Percentiles rank a stretch among this genome's conserved stretches.
These are phyloP conservation scores for Eupithecia insigniata DNA, from an alignment of 2,888 invertebrate genomes.

Conservation along the genomic window DNA sequence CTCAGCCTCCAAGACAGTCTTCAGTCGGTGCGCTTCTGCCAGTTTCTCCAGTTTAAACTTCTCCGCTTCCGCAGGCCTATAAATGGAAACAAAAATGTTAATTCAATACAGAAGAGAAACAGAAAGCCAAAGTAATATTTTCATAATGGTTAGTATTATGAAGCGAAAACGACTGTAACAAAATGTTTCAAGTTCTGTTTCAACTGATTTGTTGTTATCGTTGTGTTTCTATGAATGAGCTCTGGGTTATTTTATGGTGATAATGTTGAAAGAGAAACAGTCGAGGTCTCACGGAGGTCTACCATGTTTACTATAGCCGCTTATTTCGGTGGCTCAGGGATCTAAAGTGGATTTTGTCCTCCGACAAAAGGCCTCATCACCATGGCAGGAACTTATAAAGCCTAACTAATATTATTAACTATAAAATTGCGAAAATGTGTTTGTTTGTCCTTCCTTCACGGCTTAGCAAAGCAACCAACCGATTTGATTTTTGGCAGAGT, in stretches of 20 bases:
- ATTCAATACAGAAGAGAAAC: background rate
- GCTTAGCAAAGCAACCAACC: no score
- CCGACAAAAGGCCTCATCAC: background rate
- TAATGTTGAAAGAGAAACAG: no score
- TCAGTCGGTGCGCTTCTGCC: constrained; percentile 95
- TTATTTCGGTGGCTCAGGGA: background rate
- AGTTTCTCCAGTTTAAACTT: constrained; percentile 95
- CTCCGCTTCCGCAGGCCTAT: constrained; percentile 97
- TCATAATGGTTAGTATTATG: background rate
- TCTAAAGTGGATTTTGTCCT: background rate
- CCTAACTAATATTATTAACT: no score
- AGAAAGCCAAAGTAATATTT: background rate
- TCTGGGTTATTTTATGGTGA: no score
- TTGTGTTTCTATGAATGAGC: no score
- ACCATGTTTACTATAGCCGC: background rate
- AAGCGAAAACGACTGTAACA: no score
- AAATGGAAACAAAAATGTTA: background rate
- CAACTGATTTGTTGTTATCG: no score
- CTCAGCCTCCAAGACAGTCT: constrained; percentile 96
- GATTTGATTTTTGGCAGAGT: no score
- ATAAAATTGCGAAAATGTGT: no score
- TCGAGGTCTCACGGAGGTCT: background rate
- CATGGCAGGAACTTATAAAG: no score
- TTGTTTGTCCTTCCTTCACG: no score
- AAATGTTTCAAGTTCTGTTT: background rate